These are phyloP conservation scores for Dolichopus griseipennis DNA, from an alignment of 2,888 invertebrate species.

Conservation along the genomic window DNA sequence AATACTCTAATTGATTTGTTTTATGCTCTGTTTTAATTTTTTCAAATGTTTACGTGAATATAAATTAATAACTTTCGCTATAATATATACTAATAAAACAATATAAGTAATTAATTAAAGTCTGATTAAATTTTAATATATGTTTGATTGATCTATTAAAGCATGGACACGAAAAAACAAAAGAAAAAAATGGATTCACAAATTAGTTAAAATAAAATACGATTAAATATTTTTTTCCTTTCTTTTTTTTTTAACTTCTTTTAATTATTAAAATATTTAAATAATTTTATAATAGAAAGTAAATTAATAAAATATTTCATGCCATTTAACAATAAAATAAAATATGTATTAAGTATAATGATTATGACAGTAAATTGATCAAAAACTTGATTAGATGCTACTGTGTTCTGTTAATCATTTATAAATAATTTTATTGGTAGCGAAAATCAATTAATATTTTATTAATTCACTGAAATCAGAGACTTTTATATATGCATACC, in stretches of 20 bases:
- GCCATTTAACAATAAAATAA: too few relatives aligned
- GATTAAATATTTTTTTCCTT: background rate
- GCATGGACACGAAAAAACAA: background rate
- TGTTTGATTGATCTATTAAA: background rate
- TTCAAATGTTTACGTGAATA: background rate
- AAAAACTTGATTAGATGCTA: too few relatives aligned
- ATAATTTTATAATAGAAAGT: too few relatives aligned
- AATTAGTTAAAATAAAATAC: background rate
- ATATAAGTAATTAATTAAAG: background rate
- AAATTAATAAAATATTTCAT: too few relatives aligned
- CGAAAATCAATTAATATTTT: too few relatives aligned
- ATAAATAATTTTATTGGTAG: too few relatives aligned
- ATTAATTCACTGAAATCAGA: too few relatives aligned
- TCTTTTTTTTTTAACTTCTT: background rate
- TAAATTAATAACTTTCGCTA: background rate
- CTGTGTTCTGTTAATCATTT: too few relatives aligned
- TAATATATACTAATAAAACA: background rate
- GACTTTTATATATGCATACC: too few relatives aligned
- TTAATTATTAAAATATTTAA: too few relatives aligned
- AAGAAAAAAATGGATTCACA: background rate
- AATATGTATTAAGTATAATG: too few relatives aligned
- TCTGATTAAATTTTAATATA: background rate
- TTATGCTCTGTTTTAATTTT: background rate
- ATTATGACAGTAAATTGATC: too few relatives aligned
- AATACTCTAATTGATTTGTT: background rate